A percentile compares a stretch with the other conserved stretches of the same genome.
Conservation (phyloP, 2,888 invertebrate genomes). For the Trissolcus brochymenae region DNA sequence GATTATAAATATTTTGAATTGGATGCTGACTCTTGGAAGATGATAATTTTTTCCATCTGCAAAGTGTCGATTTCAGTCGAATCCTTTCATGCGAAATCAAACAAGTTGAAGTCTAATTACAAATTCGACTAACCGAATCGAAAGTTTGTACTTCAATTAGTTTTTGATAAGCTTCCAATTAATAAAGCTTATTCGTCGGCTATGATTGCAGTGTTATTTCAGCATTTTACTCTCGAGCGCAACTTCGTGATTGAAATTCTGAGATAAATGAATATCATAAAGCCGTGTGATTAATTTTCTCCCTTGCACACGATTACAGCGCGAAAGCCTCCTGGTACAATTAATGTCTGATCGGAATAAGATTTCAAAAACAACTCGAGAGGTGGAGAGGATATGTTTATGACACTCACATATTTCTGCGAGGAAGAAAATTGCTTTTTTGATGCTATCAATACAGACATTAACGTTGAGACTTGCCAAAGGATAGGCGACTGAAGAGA, state of each 20-base stretch:
- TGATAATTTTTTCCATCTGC: no score
- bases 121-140: not conserved
- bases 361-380: slow-evolving; percentile 4
- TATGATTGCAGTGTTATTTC: slow-evolving; percentile 22
- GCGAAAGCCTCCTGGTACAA: slow-evolving; percentile 1
- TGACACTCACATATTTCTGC: slow-evolving; percentile 3
- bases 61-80: no score
- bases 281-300: slow-evolving; percentile 13
- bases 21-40: no score
- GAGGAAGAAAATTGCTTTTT: slow-evolving; percentile 26
- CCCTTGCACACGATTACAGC: slow-evolving; percentile 6
- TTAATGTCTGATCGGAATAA: slow-evolving; percentile 12
- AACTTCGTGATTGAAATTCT: slow-evolving; percentile 15
- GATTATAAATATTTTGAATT: no score
- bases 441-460: slow-evolving; percentile 26
- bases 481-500: slow-evolving; percentile 17
- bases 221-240: slow-evolving; percentile 8
- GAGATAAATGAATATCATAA: slow-evolving; percentile 26
- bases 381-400: slow-evolving; percentile 14
- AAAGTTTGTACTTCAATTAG: slow-evolving; percentile 14
- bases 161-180: slow-evolving; percentile 13
- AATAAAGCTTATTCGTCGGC: slow-evolving; percentile 15
- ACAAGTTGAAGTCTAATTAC: no score
- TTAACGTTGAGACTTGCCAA: slow-evolving; percentile 19
- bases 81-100: no score